A percentile compares a stretch with the other conserved stretches of the same genome.
Conservation (phyloP, 2,888 invertebrate species). For the Diploptera punctata region DNA sequence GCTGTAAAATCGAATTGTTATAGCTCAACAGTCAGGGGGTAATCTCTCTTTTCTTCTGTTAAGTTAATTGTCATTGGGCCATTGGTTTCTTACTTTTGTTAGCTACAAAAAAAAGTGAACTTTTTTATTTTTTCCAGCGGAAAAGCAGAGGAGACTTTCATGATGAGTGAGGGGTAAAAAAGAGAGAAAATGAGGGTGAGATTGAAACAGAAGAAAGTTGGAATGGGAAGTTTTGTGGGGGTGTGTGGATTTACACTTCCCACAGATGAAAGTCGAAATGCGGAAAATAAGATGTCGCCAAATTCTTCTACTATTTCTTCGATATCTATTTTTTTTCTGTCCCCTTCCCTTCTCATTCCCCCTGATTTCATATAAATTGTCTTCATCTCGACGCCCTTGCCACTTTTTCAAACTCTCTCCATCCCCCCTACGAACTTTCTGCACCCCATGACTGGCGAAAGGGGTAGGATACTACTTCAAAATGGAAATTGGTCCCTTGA, state of each 20-base stretch:
- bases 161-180: not conserved
- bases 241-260: conserved; percentile 23
- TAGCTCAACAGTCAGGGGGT: not conserved
- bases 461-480: not conserved
- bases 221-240: not conserved
- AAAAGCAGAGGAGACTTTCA: no score
- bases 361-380: conserved; percentile 10
- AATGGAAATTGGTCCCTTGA: conserved; percentile 3
- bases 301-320: conserved; percentile 2
- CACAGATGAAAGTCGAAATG: conserved; percentile 17
- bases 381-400: not conserved
- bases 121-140: no score
- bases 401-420: not conserved
- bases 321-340: no score
- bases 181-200: not conserved
- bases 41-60: not conserved
- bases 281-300: conserved; percentile 34
- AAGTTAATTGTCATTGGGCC: conserved; percentile 5
- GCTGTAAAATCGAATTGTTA: not conserved
- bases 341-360: not conserved
- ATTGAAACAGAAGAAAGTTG: not conserved
- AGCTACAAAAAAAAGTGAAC: not conserved
- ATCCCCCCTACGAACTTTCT: not conserved
- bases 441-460: not conserved
- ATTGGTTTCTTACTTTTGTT: conserved; percentile 13